Base-by-base conservation (phyloP, 2,797 vertebrate genomes). In the Scomberomorus guttatus region DNA sequence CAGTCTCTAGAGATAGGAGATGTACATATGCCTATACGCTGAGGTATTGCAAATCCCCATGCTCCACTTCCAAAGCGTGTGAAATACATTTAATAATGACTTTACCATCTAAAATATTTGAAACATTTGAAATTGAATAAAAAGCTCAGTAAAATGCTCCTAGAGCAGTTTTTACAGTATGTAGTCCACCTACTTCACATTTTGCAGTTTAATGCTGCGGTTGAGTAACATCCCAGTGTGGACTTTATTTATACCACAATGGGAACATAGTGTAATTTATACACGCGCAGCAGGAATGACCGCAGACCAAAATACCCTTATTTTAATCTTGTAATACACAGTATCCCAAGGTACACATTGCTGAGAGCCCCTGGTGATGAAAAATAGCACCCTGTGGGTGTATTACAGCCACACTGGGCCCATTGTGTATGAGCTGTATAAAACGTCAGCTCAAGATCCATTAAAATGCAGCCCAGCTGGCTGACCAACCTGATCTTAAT, bases 391-490 rank as follows among this genome's bases (percentile, higher is more conserved):
- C 80, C 83, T 65, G 83, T 87, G 82, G 88, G 82, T 58, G 84
- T 87, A 66, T 79, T 84, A 79, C 67, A 90, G 87, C 75, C 87
- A 89, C 86, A 90, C 81, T 86, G 82, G 88, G 82, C 66, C 84
- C 72, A 85, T 86, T 89, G 90, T 92, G 84, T 64, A 44, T 56
- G 75, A 84, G 86, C 63, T 80, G 82, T 69, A 84, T 72, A 75
- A 87, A 90, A 91, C 83, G 68, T 81, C 78, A 80, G 79, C 84
- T 86, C 5, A 25, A 79, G 60, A 87, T 73, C 87, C 72, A 89
- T 92, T 91, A 91, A 92, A 90, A 90, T 67, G 83, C 81, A 84
- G 78, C 70, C 64, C 12, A n/a, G 73, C 79, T 61, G 4, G 64
- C 85, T 72, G 72, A 82, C 83, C 87, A 59, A 79, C 48, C 55